Evolutionary conservation across 2,797 vertebrate genomes (phyloP), one percentile per base, ranked within the genome.

Genomic region (Gila robusta): DNA sequence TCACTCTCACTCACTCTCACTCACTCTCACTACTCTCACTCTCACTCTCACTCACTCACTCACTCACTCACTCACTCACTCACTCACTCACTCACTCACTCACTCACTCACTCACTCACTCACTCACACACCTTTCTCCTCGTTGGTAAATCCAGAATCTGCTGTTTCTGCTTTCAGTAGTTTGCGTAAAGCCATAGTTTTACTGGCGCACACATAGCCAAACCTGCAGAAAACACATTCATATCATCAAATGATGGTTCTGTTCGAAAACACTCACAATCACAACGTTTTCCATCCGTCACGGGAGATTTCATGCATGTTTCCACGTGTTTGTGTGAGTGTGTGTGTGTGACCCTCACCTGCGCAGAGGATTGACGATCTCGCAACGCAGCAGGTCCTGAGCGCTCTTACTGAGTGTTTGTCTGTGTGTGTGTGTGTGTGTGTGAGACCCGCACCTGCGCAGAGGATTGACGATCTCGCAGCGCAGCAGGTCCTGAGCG

Each of bases 131-230:
- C 96, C 96, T 96, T 97, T 97, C 91, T 97, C 96, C 90, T 97
- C 94, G 80, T 93, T 95, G 87, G 96, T 97, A 91, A 97, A 97
- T 72, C 96, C 96, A 0, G 89, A 89, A 82, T 96, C 90, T 4
- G 90, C 93, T 7, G 94, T 95, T 0, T 94, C 94, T 0, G 93
- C 95, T 90, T 97, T 96, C 92, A 97, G 93, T 77, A 96, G 93
- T 49, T 96, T 94, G 83, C 96, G 94, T 89, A 97, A 77, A 0
- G 96, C 94, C 96, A 97, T 97, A n/a, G 96, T 96, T 91, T 97
- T 97, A 89, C 96, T 97, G 91, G 96, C 96, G 56, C 96, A 97
- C 59, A 97, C 96, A 2, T 97, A 97, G 6, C 96, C 96, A 3
- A 93, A 93, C 92, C 96, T 97, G 41, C 19, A 79, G 14, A 44